Evolutionary conservation across 2,888 invertebrate genomes (phyloP).

Genomic region (Torymus auratus): DNA sequence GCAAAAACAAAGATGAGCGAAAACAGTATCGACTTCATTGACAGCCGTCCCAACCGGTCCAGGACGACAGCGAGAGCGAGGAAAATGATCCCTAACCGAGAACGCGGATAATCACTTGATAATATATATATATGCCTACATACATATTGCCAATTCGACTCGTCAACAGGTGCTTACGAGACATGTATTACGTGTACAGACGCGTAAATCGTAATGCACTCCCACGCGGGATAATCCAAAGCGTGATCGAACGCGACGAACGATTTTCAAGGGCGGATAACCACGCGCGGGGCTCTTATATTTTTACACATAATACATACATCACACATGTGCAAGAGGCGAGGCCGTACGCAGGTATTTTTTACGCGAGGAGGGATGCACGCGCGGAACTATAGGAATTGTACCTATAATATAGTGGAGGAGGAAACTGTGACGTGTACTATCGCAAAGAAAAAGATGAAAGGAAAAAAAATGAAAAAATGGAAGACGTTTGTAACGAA

Average conservation of each 20-base stretch:
- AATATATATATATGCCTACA: not conserved
- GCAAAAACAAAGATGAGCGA: no score
- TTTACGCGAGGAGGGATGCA: not conserved
- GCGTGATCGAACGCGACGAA: no score
- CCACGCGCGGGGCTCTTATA: no score
- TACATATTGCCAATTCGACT: conserved; percentile 3
- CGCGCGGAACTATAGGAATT: not conserved
- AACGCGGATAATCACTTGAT: conserved; percentile 5
- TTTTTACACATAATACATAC: no score
- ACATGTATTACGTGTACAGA: no score
- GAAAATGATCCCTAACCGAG: not conserved
- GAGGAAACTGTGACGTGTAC: not conserved
- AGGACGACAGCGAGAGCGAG: conserved; percentile 56
- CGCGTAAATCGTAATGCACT: no score
- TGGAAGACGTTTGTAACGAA: not conserved
- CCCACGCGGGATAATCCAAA: no score
- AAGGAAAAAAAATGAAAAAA: not conserved
- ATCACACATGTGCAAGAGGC: no score
- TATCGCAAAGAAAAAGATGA: not conserved
- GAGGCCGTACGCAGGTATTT: no score
- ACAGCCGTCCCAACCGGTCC: conserved; percentile 66
- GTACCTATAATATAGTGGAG: not conserved
- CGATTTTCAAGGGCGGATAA: no score
- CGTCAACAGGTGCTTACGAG: conserved; percentile 6
- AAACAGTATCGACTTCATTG: no score